These are phyloP conservation scores for Falco novaeseelandiae DNA, from an alignment of 2,797 vertebrate species.

Conservation along the genomic window DNA sequence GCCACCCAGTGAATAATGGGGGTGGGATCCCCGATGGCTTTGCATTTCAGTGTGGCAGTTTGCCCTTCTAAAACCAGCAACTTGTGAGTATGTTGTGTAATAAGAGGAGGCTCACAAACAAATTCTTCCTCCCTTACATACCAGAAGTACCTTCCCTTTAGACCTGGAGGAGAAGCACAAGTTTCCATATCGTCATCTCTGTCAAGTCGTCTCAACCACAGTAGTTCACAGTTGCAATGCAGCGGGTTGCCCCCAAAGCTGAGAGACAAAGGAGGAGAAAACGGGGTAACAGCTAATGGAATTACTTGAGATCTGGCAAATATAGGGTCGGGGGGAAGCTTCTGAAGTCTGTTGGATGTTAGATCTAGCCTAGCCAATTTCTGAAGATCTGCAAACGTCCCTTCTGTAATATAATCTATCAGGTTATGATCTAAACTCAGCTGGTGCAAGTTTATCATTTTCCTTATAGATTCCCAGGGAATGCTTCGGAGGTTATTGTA, in stretches of 20 bases:
- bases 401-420: conserved; percentile 89
- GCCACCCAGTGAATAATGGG: conserved; percentile 96
- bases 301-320: conserved; percentile 91
- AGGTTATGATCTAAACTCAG: conserved; percentile 98
- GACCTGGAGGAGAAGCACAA: conserved; percentile 90
- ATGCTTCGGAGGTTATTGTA: conserved; percentile 94
- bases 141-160: conserved; percentile 98
- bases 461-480: conserved; percentile 94
- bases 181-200: conserved; percentile 97
- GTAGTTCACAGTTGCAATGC: conserved; percentile 96
- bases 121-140: conserved; percentile 95
- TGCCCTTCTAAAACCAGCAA: conserved; percentile 94
- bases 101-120: conserved; percentile 93
- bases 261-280: conserved; percentile 88
- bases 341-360: conserved; percentile 96
- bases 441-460: conserved; percentile 96
- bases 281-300: conserved; percentile 84
- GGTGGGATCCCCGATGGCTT: conserved; percentile 94
- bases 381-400: conserved; percentile 94
- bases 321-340: conserved; percentile 95
- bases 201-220: conserved; percentile 92
- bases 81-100: conserved; percentile 96
- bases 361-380: conserved; percentile 95
- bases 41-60: conserved; percentile 92
- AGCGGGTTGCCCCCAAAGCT: conserved; percentile 96